A percentile compares a stretch with the other conserved stretches of the same genome.
Evolutionary conservation across 2,797 vertebrate genomes (phyloP).

Genomic region (Epinephelus awoara): DNA sequence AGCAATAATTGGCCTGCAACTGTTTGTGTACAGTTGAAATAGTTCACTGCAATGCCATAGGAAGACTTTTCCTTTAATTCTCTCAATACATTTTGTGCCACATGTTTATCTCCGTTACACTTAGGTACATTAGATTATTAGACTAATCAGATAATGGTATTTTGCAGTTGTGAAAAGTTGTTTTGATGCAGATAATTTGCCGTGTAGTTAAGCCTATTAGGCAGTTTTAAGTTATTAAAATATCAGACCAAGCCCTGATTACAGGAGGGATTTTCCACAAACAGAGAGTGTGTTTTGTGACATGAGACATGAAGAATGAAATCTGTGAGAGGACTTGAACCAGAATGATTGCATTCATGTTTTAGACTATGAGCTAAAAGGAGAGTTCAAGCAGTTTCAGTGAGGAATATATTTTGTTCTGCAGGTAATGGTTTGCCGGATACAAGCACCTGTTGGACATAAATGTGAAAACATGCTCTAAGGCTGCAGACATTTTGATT

Average conservation of each 20-base stretch:
- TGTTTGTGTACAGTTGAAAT: not conserved
- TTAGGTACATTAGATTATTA: constrained; percentile 9
- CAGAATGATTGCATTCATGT: constrained; percentile 7
- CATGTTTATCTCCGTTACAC: constrained; percentile 13
- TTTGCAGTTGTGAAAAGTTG: not conserved
- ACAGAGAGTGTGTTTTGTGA: constrained; percentile 42
- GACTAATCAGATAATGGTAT: constrained; percentile 14
- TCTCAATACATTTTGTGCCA: constrained; percentile 1
- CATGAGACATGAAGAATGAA: not conserved
- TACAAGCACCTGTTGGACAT: not conserved
- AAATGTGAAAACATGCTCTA: not conserved
- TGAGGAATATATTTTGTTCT: not conserved
- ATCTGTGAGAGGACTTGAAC: constrained; percentile 12
- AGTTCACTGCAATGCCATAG: not conserved
- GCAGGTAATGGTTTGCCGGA: not conserved
- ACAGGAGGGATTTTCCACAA: constrained; percentile 35
- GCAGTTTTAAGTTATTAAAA: constrained; percentile 44
- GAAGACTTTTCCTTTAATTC: not conserved
- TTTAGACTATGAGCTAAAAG: not conserved
- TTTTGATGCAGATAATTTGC: constrained; percentile 11
- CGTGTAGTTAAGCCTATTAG: constrained; percentile 12
- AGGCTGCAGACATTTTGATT: not conserved
- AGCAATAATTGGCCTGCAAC: not conserved
- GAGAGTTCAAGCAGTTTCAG: not conserved
- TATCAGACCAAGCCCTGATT: constrained; percentile 21